A percentile compares a stretch with the other conserved stretches of the same genome.
These are phyloP conservation scores for Myiotriccus ornatus DNA, from an alignment of 2,797 vertebrate genomes.

Conservation along the genomic window DNA sequence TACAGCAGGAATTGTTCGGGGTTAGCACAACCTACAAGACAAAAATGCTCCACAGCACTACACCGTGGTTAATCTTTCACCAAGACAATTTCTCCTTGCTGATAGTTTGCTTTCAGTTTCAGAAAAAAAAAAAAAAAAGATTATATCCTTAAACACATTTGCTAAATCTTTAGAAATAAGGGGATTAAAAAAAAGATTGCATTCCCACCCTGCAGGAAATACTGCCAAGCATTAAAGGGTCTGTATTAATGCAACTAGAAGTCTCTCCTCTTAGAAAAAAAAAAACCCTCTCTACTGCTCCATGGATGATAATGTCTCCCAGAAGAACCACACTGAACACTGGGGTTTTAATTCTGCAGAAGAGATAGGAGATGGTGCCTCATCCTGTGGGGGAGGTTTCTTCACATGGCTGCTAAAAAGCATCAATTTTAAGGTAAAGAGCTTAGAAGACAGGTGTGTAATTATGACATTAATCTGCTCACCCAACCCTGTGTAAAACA, in stretches of 20 bases:
- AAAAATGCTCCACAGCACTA: not conserved
- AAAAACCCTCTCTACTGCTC: not conserved
- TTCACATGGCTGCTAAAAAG: not conserved
- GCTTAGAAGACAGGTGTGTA: not conserved
- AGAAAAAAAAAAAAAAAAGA: not conserved
- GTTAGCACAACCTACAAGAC: not conserved
- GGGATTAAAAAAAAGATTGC: not conserved
- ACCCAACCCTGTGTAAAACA: not conserved
- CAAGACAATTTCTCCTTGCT: not conserved
- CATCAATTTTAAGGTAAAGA: not conserved
- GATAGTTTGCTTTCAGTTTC: not conserved
- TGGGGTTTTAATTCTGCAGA: not conserved
- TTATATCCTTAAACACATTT: not conserved
- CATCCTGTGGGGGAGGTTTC: not conserved
- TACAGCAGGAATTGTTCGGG: not conserved
- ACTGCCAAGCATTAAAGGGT: not conserved
- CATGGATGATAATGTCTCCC: not conserved
- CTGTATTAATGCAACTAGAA: not conserved
- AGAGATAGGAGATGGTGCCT: not conserved
- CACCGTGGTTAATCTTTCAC: not conserved
- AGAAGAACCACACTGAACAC: not conserved
- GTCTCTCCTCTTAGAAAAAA: not conserved
- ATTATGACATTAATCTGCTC: not conserved
- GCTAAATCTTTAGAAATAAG: not conserved
- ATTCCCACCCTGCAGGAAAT: not conserved